These are phyloP conservation scores for Arge pagana DNA, from an alignment of 2,888 invertebrate genomes.

Conservation along the genomic window DNA sequence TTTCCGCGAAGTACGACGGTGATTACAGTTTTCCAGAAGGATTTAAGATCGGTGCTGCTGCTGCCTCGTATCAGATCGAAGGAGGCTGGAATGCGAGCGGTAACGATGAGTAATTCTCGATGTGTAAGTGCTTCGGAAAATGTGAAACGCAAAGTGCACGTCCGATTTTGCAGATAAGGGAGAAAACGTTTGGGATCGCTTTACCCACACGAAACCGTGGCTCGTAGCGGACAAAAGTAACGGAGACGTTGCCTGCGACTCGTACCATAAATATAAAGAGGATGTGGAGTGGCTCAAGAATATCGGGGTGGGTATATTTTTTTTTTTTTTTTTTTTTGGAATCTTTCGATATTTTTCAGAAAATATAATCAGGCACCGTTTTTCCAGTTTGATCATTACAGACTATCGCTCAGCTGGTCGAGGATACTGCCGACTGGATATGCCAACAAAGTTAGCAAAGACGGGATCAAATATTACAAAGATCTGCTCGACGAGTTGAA, in stretches of 20 bases:
- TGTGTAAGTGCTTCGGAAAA: not conserved
- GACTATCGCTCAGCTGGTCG: slow-evolving; percentile 59
- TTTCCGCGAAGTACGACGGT: not conserved
- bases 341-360: no score
- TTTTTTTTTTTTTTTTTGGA: no score
- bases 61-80: slow-evolving; percentile 68
- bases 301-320: slow-evolving; percentile 29
- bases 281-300: slow-evolving; percentile 34
- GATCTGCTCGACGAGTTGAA: slow-evolving; percentile 57
- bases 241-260: slow-evolving; percentile 72
- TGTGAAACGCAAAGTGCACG: not conserved
- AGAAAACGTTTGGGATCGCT: slow-evolving; percentile 67
- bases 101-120: slow-evolving; percentile 41
- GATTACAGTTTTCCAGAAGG: slow-evolving; percentile 36
- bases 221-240: slow-evolving; percentile 64
- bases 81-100: slow-evolving; percentile 68
- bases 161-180: slow-evolving; percentile 64
- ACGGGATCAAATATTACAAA: slow-evolving; percentile 60
- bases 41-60: slow-evolving; percentile 44
- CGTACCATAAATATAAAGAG: slow-evolving; percentile 69
- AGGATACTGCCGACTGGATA: slow-evolving; percentile 59
- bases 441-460: slow-evolving; percentile 48
- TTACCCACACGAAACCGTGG: slow-evolving; percentile 61
- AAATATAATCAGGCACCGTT: not conserved
- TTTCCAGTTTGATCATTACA: slow-evolving; percentile 53